These are phyloP conservation scores for Xenopus petersii DNA, from an alignment of 2,797 vertebrate genomes.

Conservation along the genomic window DNA sequence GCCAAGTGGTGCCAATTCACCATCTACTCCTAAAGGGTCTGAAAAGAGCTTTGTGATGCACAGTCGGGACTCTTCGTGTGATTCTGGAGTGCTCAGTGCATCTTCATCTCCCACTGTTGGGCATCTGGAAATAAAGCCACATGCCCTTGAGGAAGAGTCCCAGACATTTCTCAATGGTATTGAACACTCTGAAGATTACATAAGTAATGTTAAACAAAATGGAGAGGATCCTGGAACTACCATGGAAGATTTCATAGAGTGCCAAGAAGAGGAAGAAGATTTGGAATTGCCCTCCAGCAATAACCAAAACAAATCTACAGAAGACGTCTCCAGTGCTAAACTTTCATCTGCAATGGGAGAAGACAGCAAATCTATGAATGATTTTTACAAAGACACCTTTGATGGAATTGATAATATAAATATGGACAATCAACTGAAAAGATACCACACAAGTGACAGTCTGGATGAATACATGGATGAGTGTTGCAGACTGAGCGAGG, in stretches of 20 bases:
- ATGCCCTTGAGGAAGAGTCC: constrained; percentile 52
- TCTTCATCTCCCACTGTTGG: constrained; percentile 62
- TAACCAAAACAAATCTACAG: constrained; percentile 23
- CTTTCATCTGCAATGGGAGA: constrained; percentile 45
- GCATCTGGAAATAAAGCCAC: constrained; percentile 54
- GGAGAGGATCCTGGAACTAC: constrained; percentile 45
- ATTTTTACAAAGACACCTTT: constrained; percentile 49
- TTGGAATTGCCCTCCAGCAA: constrained; percentile 42
- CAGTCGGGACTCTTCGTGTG: constrained; percentile 79
- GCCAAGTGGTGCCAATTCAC: constrained; percentile 79
- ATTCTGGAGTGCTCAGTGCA: constrained; percentile 70
- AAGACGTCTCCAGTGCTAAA: constrained; percentile 18
- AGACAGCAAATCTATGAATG: constrained; percentile 49
- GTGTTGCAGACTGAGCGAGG: constrained; percentile 83
- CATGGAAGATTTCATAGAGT: constrained; percentile 48
- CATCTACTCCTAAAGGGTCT: constrained; percentile 74
- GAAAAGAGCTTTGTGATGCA: constrained; percentile 84
- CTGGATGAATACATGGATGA: constrained; percentile 85
- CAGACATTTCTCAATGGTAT: constrained; percentile 41
- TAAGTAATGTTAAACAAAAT: constrained; percentile 32
- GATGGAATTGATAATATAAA: constrained; percentile 56
- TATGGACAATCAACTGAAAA: constrained; percentile 61
- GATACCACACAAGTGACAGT: constrained; percentile 72
- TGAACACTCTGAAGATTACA: constrained; percentile 39
- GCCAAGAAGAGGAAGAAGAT: constrained; percentile 47